Conservation (phyloP, 2,113 vertebrate species). For the Paramormyrops kingsleyae region DNA sequence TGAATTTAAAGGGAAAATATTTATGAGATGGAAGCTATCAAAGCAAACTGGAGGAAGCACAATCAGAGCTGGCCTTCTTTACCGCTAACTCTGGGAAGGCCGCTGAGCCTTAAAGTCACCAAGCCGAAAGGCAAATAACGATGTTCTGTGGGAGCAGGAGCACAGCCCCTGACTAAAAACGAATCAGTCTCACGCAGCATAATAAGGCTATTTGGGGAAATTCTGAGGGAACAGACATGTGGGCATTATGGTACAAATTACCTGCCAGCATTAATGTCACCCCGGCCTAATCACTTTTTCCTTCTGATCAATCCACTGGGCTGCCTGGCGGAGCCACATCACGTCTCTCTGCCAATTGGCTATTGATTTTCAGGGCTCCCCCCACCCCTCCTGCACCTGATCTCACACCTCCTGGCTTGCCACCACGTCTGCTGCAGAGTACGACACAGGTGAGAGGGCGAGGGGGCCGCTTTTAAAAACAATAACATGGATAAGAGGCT, state of each 20-base stretch:
- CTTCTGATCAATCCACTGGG: background rate
- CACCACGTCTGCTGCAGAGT: background rate
- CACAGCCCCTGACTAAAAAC: slow-evolving; percentile 35
- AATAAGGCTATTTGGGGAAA: slow-evolving; percentile 29
- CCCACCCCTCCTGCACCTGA: background rate
- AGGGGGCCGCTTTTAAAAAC: background rate
- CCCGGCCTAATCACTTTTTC: slow-evolving; percentile 41
- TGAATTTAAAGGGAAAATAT: background rate
- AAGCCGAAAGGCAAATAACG: slow-evolving; percentile 57
- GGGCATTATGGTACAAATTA: slow-evolving; percentile 60
- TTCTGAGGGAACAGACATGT: slow-evolving; percentile 46
- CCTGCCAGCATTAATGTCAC: slow-evolving; percentile 56
- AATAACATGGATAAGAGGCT: background rate
- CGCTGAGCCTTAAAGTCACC: slow-evolving; percentile 27
- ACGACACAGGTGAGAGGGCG: background rate
- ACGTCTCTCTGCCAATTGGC: slow-evolving; percentile 35
- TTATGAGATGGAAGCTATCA: background rate
- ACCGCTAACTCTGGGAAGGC: background rate
- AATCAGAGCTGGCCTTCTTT: background rate
- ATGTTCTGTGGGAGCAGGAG: slow-evolving; percentile 54
- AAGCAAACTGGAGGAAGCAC: background rate
- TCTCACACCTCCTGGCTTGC: background rate
- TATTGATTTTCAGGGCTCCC: slow-evolving; percentile 36
- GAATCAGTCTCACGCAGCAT: slow-evolving; percentile 27
- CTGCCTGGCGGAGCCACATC: slow-evolving; percentile 13